Conservation (phyloP, 2,888 invertebrate genomes). For the Drosophila neotestacea region DNA sequence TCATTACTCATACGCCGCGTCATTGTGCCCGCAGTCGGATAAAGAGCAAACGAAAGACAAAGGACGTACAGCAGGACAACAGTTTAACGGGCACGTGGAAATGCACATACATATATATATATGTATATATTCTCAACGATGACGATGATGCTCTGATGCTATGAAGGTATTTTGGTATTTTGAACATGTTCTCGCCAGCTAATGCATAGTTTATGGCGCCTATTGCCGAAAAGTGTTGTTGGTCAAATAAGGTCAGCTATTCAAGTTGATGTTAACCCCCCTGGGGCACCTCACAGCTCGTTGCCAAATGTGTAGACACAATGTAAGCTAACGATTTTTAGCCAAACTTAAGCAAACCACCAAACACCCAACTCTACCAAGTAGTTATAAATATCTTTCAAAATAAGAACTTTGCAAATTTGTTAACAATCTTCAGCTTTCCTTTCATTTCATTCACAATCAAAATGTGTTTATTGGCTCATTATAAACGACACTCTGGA, state of each 20-base stretch:
- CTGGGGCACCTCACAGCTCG: background rate
- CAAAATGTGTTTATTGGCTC: slow-evolving; percentile 66
- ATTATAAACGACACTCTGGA: slow-evolving; percentile 55
- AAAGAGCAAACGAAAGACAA: slow-evolving; percentile 68
- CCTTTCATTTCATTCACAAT: slow-evolving; percentile 61
- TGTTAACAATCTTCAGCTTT: slow-evolving; percentile 22
- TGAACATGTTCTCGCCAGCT: slow-evolving; percentile 70
- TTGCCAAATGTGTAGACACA: slow-evolving; percentile 8
- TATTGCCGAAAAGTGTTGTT: slow-evolving; percentile 73
- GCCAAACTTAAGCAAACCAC: background rate
- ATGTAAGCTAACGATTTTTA: slow-evolving; percentile 8
- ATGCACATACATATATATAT: slow-evolving; percentile 54
- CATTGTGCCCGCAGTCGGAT: slow-evolving; percentile 74
- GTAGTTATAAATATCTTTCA: slow-evolving; percentile 15
- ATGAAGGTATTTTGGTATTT: slow-evolving; percentile 72
- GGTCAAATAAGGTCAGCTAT: slow-evolving; percentile 60
- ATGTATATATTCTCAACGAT: slow-evolving; percentile 19
- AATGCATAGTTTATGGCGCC: slow-evolving; percentile 78
- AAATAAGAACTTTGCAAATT: slow-evolving; percentile 39
- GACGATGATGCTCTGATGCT: slow-evolving; percentile 18
- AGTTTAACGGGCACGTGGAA: slow-evolving; percentile 26
- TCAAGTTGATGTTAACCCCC: background rate
- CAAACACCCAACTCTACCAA: background rate
- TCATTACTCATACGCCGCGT: slow-evolving; percentile 79
- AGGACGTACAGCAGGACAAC: slow-evolving; percentile 48